A percentile compares a stretch with the other conserved stretches of the same genome.
Evolutionary conservation across 1,140 invertebrate genomes (phyloP).

Genomic region (Aphaenogaster rudis): DNA sequence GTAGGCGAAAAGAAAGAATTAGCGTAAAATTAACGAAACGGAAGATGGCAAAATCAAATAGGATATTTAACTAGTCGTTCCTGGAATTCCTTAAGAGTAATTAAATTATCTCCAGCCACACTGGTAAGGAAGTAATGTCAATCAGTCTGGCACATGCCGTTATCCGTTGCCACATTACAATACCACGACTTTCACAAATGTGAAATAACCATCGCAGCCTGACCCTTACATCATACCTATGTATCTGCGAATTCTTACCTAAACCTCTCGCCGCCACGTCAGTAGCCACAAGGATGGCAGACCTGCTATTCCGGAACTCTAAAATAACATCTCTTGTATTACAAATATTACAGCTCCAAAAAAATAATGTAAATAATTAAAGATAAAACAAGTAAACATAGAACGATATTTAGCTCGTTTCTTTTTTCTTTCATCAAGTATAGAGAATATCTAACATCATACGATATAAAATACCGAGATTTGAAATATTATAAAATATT

Average conservation of each 20-base stretch:
- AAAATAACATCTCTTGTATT: conserved; percentile 73
- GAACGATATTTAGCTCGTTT: not conserved
- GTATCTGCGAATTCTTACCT: conserved; percentile 89
- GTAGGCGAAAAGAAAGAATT: conserved; percentile 52
- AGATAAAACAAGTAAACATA: not conserved
- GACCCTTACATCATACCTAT: conserved; percentile 86
- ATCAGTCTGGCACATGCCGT: conserved; percentile 87
- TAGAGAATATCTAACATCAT: not conserved
- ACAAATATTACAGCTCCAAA: not conserved
- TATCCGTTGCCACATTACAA: conserved; percentile 85
- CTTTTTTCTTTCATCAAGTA: not conserved
- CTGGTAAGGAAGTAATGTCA: conserved; percentile 81
- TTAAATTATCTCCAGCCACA: conserved; percentile 73
- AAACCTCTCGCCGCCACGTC: conserved; percentile 95
- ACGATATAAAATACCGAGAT: not conserved
- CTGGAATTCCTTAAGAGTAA: conserved; percentile 49
- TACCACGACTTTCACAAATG: conserved; percentile 77
- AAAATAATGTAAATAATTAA: not conserved
- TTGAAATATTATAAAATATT: not conserved
- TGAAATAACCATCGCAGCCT: conserved; percentile 87
- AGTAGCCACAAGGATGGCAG: conserved; percentile 93
- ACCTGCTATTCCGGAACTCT: conserved; percentile 92
- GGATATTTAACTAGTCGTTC: conserved; percentile 30
- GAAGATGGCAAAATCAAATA: conserved; percentile 41
- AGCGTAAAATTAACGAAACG: conserved; percentile 50